These are phyloP conservation scores for Neotragus moschatus DNA, from an alignment of 2,113 vertebrate genomes.

Conservation along the genomic window DNA sequence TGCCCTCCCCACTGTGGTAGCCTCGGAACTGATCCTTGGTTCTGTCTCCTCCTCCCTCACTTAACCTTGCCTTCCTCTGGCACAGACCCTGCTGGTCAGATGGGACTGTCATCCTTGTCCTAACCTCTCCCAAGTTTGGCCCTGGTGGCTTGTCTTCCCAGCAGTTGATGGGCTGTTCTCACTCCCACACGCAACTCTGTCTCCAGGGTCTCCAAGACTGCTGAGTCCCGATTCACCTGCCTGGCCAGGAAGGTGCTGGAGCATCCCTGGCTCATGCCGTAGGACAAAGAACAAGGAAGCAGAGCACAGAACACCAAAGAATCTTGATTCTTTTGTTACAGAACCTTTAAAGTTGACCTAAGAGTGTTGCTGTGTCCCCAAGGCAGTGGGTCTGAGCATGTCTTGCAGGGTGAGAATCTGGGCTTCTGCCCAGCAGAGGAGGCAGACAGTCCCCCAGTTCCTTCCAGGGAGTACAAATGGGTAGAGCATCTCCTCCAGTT, in stretches of 20 bases:
- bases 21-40: neutral
- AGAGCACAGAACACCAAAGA: neutral
- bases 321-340: neutral
- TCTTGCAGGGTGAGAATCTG: slow-evolving; percentile 46
- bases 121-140: neutral
- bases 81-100: neutral
- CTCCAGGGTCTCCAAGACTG: neutral
- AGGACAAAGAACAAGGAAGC: neutral
- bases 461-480: slow-evolving; percentile 57
- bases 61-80: neutral
- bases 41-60: neutral
- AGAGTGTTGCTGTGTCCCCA: slow-evolving; percentile 41
- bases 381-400: slow-evolving; percentile 42
- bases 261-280: neutral
- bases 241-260: neutral
- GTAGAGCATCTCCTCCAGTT: slow-evolving; percentile 59
- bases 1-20: accelerated
- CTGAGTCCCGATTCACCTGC: neutral
- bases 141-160: neutral
- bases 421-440: slow-evolving; percentile 68
- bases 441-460: slow-evolving; percentile 40
- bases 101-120: neutral
- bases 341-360: neutral
- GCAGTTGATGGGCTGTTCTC: neutral
- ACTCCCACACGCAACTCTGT: neutral